Percentiles rank a stretch among this genome's conserved stretches.
These are phyloP conservation scores for Pollenia amentaria DNA, from an alignment of 2,888 invertebrate genomes.

Conservation along the genomic window DNA sequence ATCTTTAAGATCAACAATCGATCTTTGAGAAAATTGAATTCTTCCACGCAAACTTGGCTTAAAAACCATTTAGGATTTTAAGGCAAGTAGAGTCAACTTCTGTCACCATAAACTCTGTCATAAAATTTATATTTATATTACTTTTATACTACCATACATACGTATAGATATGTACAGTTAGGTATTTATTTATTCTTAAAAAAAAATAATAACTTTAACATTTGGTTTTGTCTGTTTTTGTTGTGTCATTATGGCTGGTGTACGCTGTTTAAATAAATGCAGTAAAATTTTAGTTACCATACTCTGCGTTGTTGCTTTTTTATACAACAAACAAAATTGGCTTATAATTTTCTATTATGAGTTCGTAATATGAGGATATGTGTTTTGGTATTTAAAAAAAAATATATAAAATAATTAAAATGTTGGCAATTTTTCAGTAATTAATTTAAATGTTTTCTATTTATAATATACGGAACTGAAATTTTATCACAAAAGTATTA, in stretches of 20 bases:
- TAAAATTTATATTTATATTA: neutral
- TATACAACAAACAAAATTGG: constrained; percentile 29
- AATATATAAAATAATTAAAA: constrained; percentile 40
- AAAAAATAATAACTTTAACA: constrained; percentile 49
- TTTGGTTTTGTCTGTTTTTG: constrained; percentile 59
- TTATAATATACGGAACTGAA: neutral
- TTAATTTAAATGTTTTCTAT: constrained; percentile 43
- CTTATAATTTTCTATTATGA: constrained; percentile 10
- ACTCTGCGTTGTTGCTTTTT: constrained; percentile 2
- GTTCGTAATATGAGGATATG: too few species aligned
- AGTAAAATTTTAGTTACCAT: constrained; percentile 24
- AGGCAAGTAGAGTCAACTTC: neutral
- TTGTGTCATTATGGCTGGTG: constrained; percentile 42
- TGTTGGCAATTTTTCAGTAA: constrained; percentile 48
- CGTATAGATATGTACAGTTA: neutral
- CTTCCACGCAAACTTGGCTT: too few species aligned
- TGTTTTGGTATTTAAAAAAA: neutral
- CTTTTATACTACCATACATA: too few species aligned
- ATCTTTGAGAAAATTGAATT: too few species aligned
- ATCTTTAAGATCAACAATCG: too few species aligned
- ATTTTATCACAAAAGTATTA: neutral
- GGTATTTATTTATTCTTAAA: constrained; percentile 18
- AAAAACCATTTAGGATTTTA: too few species aligned
- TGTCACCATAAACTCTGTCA: neutral
- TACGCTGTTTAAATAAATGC: constrained; percentile 33